These are phyloP conservation scores for Linepithema humile DNA, from an alignment of 1,140 invertebrate genomes.

Conservation along the genomic window DNA sequence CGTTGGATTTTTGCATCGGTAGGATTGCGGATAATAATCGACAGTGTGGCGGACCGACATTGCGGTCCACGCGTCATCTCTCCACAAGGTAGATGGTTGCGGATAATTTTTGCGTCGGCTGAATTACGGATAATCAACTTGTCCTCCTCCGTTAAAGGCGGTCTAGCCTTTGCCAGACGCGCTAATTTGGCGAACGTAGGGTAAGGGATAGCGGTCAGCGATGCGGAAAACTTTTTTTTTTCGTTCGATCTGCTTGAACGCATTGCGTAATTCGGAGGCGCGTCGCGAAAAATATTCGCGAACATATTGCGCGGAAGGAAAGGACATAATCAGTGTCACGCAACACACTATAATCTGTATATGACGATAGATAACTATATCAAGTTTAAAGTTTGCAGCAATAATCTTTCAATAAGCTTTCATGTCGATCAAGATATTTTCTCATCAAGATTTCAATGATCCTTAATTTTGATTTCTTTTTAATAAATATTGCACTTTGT, in stretches of 20 bases:
- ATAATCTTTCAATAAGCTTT: background rate
- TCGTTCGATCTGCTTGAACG: conserved; percentile 35
- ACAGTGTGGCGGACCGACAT: background rate
- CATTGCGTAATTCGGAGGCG: conserved; percentile 36
- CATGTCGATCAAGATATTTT: background rate
- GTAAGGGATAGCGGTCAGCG: background rate
- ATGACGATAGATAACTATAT: background rate
- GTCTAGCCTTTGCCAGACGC: background rate
- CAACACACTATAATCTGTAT: background rate
- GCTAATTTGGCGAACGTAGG: conserved; percentile 36
- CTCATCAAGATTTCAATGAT: background rate
- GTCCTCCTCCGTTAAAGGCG: conserved; percentile 12
- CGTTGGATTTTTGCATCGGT: conserved; percentile 14
- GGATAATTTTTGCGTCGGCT: background rate
- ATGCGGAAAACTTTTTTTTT: conserved; percentile 35
- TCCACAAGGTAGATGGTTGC: background rate
- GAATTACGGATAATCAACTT: conserved; percentile 53
- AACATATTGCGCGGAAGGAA: background rate
- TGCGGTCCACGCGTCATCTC: conserved; percentile 18
- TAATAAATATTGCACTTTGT: background rate
- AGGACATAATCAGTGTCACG: conserved; percentile 6
- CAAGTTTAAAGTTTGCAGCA: background rate
- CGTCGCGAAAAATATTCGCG: conserved; percentile 21
- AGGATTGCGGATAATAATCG: conserved; percentile 41
- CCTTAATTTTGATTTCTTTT: background rate